Base-by-base conservation (phyloP, 1,140 invertebrate genomes). In the Pogonomyrmex californicus region DNA sequence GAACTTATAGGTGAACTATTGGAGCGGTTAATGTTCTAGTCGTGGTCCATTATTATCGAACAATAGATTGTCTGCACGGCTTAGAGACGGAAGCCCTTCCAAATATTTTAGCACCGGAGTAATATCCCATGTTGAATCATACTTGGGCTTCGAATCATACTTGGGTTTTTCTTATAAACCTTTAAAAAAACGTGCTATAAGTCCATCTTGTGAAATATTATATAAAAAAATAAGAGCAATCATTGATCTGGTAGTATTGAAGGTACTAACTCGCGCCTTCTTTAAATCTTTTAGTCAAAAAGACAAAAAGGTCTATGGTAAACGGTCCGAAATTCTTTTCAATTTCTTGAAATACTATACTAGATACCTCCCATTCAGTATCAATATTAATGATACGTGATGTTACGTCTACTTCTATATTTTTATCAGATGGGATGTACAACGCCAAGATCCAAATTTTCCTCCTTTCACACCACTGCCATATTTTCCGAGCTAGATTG, bases 1-100 rank as follows among this genome's bases (percentile, higher is more conserved):
- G 49, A 81, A 81, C 78, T 78, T 75, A 60, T 78, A 63, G 60
- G 76, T 78, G 44, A 60, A 78, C 76, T 44, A 49, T 78, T 60
- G 30, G 44, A 10, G 10, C 60, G 44, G 76, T 78, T 78, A 78
- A 78, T 78, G 76, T 65, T 78, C 58, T 51, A 78, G 60, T 65
- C 76, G 60, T 65, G 60, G 17, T 56, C 78, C 65, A 81, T 81
- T 81, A 81, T 81, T 81, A 70, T 56, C 49, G 23, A 30, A 70
- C 78, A 81, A 81, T 81, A 9, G 23, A 33, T 47, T 56, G 14
- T 54, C 33, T 56, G 23, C 30, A 70, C n/a, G n/a, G n/a, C 49
- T 60, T 36, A 62, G 30, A 14, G 60, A 36, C 0, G n/a, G 65
- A 51, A 36, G 9, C 2, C 66, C 75, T 65, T 63, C 6, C 17